Evolutionary conservation across 1,140 invertebrate genomes (phyloP).

Genomic region (Drosophila funebris): DNA sequence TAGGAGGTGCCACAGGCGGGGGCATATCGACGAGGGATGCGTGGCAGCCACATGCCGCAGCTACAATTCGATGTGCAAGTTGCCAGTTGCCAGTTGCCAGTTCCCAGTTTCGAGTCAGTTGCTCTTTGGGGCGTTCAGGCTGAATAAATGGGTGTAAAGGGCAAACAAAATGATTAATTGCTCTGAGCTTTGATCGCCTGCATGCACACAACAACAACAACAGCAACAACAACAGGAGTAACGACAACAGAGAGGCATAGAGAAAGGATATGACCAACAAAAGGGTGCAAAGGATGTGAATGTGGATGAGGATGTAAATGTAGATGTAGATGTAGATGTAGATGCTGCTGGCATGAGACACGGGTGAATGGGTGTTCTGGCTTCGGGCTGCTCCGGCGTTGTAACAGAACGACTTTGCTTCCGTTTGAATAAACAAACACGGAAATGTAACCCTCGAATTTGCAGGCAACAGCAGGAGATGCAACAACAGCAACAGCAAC

Average conservation of each 20-base stretch:
- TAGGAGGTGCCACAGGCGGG: slow-evolving; percentile 42
- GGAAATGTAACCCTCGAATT: slow-evolving; percentile 70
- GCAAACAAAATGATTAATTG: slow-evolving; percentile 84
- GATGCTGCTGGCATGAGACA: slow-evolving; percentile 52
- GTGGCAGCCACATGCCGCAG: neutral
- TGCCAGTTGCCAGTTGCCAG: slow-evolving; percentile 15
- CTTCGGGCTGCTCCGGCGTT: slow-evolving; percentile 59
- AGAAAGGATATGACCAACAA: slow-evolving; percentile 69
- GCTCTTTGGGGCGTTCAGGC: slow-evolving; percentile 78
- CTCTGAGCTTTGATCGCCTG: slow-evolving; percentile 83
- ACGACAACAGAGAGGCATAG: slow-evolving; percentile 30
- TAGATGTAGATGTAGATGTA: slow-evolving; percentile 46
- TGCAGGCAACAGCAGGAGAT: slow-evolving; percentile 27
- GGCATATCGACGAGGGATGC: slow-evolving; percentile 29
- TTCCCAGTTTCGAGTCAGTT: slow-evolving; percentile 11
- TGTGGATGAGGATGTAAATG: slow-evolving; percentile 55
- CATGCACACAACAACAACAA: slow-evolving; percentile 63
- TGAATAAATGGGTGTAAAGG: slow-evolving; percentile 82
- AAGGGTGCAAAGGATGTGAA: slow-evolving; percentile 74
- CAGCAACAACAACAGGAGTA: slow-evolving; percentile 12
- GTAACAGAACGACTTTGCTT: slow-evolving; percentile 82
- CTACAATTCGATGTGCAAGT: slow-evolving; percentile 16
- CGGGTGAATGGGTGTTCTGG: neutral
- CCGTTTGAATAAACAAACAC: slow-evolving; percentile 83
- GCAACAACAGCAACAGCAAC: neutral